Evolutionary conservation across 2,888 invertebrate genomes (phyloP).

Genomic region (Chironomus tentans): DNA sequence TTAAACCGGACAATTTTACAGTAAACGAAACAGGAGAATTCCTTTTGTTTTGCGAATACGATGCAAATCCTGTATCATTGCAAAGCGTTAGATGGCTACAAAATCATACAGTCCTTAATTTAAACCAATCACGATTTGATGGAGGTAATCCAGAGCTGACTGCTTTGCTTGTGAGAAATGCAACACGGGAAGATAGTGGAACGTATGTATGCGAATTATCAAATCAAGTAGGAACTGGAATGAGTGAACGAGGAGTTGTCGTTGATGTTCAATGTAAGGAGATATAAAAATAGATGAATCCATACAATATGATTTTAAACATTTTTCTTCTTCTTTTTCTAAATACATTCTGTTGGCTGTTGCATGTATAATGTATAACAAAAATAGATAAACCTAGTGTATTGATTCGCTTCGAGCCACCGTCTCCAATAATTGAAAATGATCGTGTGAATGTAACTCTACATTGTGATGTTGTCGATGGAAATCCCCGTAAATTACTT

Average conservation of each 20-base stretch:
- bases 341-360: not conserved
- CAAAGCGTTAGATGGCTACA: conserved; percentile 64
- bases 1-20: conserved; percentile 64
- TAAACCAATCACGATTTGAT: conserved; percentile 56
- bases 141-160: conserved; percentile 69
- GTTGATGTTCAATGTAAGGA: conserved; percentile 75
- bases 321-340: not conserved
- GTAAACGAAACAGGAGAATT: conserved; percentile 69
- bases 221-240: conserved; percentile 69
- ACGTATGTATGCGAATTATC: conserved; percentile 72
- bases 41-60: conserved; percentile 69
- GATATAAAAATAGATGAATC: too few species aligned
- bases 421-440: conserved; percentile 66
- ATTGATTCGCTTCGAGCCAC: conserved; percentile 64
- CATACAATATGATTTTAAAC: not conserved
- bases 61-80: conserved; percentile 76
- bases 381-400: conserved; percentile 71
- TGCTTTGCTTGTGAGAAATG: conserved; percentile 65
- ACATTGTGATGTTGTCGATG: conserved; percentile 66
- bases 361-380: not conserved
- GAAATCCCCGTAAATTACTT: conserved; percentile 64
- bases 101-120: conserved; percentile 48
- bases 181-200: conserved; percentile 70
- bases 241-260: conserved; percentile 61
- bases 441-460: conserved; percentile 73